These are phyloP conservation scores for Leptosomus discolor DNA, from an alignment of 2,113 vertebrate genomes.

Conservation along the genomic window DNA sequence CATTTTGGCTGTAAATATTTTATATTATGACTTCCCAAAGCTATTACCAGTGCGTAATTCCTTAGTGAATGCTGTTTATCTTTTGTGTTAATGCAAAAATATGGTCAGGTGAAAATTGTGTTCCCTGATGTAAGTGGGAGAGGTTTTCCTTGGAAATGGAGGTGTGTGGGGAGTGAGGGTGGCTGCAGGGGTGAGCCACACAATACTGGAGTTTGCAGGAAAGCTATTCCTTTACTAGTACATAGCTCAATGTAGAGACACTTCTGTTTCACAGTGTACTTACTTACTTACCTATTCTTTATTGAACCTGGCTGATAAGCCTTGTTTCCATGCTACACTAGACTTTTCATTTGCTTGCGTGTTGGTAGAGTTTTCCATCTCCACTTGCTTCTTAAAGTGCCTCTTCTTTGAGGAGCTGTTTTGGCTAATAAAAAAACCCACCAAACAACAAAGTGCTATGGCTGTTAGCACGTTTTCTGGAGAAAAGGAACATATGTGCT, in stretches of 20 bases:
- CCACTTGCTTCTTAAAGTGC: background rate
- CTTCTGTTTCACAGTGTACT: background rate
- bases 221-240: background rate
- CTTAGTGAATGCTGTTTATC: background rate
- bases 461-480: background rate
- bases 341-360: background rate
- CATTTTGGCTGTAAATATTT: background rate
- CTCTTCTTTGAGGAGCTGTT: background rate
- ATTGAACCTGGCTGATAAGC: background rate
- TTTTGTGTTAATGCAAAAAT: background rate
- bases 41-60: background rate
- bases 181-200: background rate
- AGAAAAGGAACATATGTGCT: background rate
- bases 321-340: background rate
- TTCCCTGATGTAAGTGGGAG: background rate
- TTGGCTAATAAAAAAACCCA: background rate
- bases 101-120: background rate
- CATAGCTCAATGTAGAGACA: rapidly evolving
- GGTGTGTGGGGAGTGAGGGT: background rate
- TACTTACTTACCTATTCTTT: background rate
- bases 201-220: background rate
- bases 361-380: background rate
- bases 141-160: background rate
- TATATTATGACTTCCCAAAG: background rate
- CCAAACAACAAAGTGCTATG: background rate